Percentiles rank a stretch among this genome's conserved stretches.
These are phyloP conservation scores for Nerophis ophidion DNA, from an alignment of 2,113 vertebrate genomes.

Conservation along the genomic window DNA sequence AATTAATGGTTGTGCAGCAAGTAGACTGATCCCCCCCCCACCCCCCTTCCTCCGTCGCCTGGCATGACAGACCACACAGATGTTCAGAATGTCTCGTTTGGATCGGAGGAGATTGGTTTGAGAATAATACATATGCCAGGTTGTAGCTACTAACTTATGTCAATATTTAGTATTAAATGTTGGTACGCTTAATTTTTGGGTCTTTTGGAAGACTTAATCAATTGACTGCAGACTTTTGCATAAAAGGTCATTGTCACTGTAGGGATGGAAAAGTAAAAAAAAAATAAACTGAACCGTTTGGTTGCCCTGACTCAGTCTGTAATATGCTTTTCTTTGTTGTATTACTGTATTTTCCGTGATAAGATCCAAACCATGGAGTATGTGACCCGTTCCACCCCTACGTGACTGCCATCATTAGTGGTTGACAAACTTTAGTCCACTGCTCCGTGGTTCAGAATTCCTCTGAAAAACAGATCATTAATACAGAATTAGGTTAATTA, in stretches of 20 bases:
- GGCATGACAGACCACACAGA: constrained; percentile 57
- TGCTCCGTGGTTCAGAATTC: constrained; percentile 36
- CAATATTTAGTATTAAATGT: too few species aligned
- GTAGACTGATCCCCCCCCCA: constrained; percentile 54
- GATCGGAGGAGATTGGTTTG: constrained; percentile 25
- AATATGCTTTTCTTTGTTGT: too few species aligned
- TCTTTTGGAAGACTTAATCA: not conserved
- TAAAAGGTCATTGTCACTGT: not conserved
- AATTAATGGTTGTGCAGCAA: constrained; percentile 59
- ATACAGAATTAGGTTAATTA: constrained; percentile 68
- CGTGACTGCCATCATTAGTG: not conserved
- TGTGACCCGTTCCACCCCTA: too few species aligned
- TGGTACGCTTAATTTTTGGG: too few species aligned
- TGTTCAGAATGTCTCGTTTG: constrained; percentile 50
- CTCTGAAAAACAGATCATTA: constrained; percentile 58
- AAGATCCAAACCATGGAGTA: too few species aligned
- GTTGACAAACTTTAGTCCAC: constrained; percentile 34
- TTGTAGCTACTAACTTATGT: not conserved
- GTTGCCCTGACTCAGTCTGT: too few species aligned
- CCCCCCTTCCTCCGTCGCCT: constrained; percentile 45
- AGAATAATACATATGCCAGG: not conserved
- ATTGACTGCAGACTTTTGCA: not conserved
- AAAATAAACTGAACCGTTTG: too few species aligned
- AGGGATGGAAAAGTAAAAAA: too few species aligned
- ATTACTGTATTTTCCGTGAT: too few species aligned